Evolutionary conservation across 2,797 vertebrate species (phyloP), one percentile per base, ranked within the genome.

Genomic region (Brotula barbata): DNA sequence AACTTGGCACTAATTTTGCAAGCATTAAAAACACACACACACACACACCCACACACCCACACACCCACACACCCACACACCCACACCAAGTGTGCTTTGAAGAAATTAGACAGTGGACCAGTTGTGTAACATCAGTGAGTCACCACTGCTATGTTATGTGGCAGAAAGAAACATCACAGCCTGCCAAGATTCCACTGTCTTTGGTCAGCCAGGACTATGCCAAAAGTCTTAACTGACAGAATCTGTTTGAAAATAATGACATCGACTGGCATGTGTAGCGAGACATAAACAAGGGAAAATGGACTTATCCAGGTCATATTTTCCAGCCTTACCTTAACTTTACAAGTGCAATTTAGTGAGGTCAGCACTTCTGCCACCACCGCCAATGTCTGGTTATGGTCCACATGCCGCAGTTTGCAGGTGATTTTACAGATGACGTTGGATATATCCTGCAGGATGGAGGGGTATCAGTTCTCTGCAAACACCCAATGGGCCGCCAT

Each of bases 391-490:
- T 39, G 1, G 12, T 8, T 0, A 21, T 55, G 8, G 0, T 1
- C 5, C 17, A 74, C 58, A 0, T 5, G 56, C 23, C 9, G 11
- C 76, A 90, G 81, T 75, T 20, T 82, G 75, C 81, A 85, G 53
- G 70, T 34, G 16, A 86, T 60, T 0, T 0, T 25, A 40, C 62
- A 33, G 43, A 90, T 45, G 56, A 11, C 66, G 9, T 0, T 51
- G 45, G 75, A 31, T 23, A 59, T 0, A 33, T 51, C 44, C 87
- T 89, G 83, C 13, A 28, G 31, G 61, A 54, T 0, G 73, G 21
- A 78, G 1, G 5, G 0, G 63, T 1, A 16, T 14, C 4, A 77
- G 48, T 58, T 21, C 1, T 16, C n/a, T 41, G 7, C 10, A 58
- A 16, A 22, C 25, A 51, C 21, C 33, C 6, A 34, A 46, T n/a